phyloP scores from a whole-genome alignment of 2,797 vertebrate species.

The Loris lydekkerianus region DNA sequence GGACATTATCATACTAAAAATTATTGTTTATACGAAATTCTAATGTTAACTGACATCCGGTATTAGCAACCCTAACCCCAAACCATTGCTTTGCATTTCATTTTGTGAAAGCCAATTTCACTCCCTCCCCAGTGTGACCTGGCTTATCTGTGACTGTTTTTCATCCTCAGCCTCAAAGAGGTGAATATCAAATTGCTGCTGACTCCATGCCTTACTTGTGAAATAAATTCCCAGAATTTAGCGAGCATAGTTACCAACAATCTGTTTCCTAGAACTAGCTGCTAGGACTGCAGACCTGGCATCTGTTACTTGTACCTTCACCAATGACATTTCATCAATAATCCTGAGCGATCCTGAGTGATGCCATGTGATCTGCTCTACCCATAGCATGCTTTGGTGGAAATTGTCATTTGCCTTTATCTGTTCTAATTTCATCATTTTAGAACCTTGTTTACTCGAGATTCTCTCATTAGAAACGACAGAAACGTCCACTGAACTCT shows the following conservation, averaged over 20 bases:
- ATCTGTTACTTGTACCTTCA: slow-evolving; percentile 85
- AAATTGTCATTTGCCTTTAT: neutral
- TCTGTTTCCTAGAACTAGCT: slow-evolving; percentile 87
- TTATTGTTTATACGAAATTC: neutral
- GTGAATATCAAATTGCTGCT: slow-evolving; percentile 36
- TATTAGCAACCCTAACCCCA: neutral
- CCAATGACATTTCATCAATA: slow-evolving; percentile 86
- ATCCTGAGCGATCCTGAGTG: slow-evolving; percentile 13
- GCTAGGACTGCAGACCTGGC: slow-evolving; percentile 80
- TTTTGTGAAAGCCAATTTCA: neutral
- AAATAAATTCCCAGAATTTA: slow-evolving; percentile 72
- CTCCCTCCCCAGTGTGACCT: neutral
- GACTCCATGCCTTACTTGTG: slow-evolving; percentile 23
- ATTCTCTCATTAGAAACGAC: slow-evolving; percentile 21
- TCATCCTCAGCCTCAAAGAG: slow-evolving; percentile 12
- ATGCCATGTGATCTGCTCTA: neutral
- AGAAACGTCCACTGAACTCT: neutral
- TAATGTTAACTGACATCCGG: neutral
- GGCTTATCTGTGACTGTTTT: neutral
- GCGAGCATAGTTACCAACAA: slow-evolving; percentile 86
- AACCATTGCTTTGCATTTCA: neutral
- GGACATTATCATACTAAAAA: neutral
- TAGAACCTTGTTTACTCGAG: neutral
- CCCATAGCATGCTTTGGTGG: neutral
- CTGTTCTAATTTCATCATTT: neutral